These are phyloP conservation scores for Megaleporinus macrocephalus DNA, from an alignment of 2,113 vertebrate genomes.

Conservation along the genomic window DNA sequence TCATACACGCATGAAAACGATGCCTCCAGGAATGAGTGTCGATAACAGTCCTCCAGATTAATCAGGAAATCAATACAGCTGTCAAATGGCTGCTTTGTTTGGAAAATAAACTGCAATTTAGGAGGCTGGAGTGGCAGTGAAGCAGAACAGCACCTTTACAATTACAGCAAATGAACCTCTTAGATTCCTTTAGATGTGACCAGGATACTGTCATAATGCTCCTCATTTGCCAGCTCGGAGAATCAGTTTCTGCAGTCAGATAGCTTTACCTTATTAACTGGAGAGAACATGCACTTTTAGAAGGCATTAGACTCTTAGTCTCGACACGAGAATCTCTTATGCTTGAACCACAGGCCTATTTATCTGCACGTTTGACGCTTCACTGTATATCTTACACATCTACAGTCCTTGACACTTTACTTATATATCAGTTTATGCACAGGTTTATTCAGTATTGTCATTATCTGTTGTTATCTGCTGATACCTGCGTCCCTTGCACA, in stretches of 20 bases:
- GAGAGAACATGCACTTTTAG: too few relatives aligned
- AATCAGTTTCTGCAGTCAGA: not conserved
- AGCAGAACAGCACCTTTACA: slow-evolving; percentile 66
- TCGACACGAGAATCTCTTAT: too few relatives aligned
- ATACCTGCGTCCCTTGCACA: too few relatives aligned
- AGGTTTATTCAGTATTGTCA: too few relatives aligned
- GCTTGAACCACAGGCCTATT: too few relatives aligned
- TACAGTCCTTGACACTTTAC: too few relatives aligned
- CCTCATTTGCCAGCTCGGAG: not conserved
- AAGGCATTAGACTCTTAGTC: too few relatives aligned
- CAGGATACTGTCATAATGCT: slow-evolving; percentile 8
- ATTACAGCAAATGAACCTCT: slow-evolving; percentile 56
- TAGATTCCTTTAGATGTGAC: slow-evolving; percentile 24
- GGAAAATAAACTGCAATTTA: slow-evolving; percentile 74
- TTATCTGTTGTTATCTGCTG: too few relatives aligned
- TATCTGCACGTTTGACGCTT: too few relatives aligned
- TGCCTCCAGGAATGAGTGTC: slow-evolving; percentile 78
- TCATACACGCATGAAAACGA: slow-evolving; percentile 85
- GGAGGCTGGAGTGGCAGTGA: slow-evolving; percentile 59
- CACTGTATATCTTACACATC: too few relatives aligned
- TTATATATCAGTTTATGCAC: too few relatives aligned
- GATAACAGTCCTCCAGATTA: slow-evolving; percentile 83
- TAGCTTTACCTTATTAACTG: too few relatives aligned
- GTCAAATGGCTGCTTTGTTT: slow-evolving; percentile 79
- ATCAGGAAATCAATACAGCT: slow-evolving; percentile 88